Evolutionary conservation across 1,140 invertebrate genomes (phyloP).

Genomic region (Streblospio benedicti): DNA sequence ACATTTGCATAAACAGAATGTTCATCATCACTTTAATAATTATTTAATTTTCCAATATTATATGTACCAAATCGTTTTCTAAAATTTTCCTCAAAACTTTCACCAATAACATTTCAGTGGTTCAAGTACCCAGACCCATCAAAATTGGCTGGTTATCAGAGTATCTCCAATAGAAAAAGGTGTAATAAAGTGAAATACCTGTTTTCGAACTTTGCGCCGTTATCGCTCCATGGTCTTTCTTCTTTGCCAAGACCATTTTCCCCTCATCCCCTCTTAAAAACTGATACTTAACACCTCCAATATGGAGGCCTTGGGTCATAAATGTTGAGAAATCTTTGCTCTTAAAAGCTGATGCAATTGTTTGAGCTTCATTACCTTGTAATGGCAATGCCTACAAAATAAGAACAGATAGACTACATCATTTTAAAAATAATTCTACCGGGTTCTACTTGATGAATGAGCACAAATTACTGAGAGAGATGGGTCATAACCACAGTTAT

Average conservation of each 20-base stretch:
- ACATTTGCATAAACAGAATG: slow-evolving; percentile 19
- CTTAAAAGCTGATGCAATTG: slow-evolving; percentile 6
- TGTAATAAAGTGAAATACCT: background rate
- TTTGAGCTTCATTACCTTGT: background rate
- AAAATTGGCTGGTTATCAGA: background rate
- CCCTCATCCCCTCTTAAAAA: slow-evolving; percentile 12
- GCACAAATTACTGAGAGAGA: background rate
- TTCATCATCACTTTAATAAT: background rate
- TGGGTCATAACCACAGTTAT: background rate
- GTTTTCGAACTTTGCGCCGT: slow-evolving; percentile 10
- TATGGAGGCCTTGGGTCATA: background rate
- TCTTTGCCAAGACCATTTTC: slow-evolving; percentile 12
- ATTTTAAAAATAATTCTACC: background rate
- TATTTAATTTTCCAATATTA: background rate
- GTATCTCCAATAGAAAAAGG: background rate
- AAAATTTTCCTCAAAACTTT: background rate
- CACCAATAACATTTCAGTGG: background rate
- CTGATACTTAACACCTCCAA: slow-evolving; percentile 11
- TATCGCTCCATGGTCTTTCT: slow-evolving; percentile 6
- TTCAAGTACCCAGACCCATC: background rate
- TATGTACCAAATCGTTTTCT: background rate
- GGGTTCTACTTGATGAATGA: background rate
- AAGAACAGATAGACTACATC: background rate
- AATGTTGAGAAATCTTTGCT: slow-evolving; percentile 6
- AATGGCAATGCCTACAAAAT: background rate